These are phyloP conservation scores for Pao palembangensis DNA, from an alignment of 2,113 vertebrate genomes.

Conservation along the genomic window DNA sequence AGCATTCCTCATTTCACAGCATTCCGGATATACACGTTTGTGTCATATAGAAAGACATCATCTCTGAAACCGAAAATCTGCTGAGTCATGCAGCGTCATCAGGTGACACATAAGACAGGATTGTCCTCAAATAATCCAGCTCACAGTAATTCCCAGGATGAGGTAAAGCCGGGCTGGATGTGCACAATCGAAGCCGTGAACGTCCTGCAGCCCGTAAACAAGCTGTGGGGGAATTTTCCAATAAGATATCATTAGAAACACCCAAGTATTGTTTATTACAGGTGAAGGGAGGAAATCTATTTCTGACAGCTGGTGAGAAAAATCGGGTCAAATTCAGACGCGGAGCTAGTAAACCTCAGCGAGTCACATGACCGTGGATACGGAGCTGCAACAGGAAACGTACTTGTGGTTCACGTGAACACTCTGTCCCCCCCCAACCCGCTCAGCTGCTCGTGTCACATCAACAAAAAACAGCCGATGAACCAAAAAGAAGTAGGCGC, in stretches of 20 bases:
- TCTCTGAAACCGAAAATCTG: neutral
- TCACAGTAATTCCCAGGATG: neutral
- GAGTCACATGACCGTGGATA: slow-evolving; percentile 41
- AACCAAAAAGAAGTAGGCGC: neutral
- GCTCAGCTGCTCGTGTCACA: slow-evolving; percentile 36
- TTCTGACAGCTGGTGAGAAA: slow-evolving; percentile 26
- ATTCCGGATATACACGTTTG: too few relatives aligned
- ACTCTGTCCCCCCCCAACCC: slow-evolving; percentile 30
- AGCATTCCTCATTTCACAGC: neutral
- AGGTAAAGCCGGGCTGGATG: slow-evolving; percentile 1
- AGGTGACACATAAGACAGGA: slow-evolving; percentile 6
- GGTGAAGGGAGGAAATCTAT: slow-evolving; percentile 11
- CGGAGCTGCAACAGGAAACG: slow-evolving; percentile 64
- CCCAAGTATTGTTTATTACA: neutral
- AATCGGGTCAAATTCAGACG: slow-evolving; percentile 44
- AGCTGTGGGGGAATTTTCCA: slow-evolving; percentile 30
- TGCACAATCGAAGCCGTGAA: too few relatives aligned
- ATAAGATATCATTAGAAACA: neutral
- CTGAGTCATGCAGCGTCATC: neutral
- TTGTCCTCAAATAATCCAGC: neutral
- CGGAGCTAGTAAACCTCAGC: slow-evolving; percentile 16
- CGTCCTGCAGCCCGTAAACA: neutral
- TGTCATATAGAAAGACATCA: too few relatives aligned
- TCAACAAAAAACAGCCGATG: slow-evolving; percentile 2
- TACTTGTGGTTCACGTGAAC: neutral